Evolutionary conservation across 2,797 vertebrate genomes (phyloP), one percentile per base, ranked within the genome.

Genomic region (Anguilla pacifica): DNA sequence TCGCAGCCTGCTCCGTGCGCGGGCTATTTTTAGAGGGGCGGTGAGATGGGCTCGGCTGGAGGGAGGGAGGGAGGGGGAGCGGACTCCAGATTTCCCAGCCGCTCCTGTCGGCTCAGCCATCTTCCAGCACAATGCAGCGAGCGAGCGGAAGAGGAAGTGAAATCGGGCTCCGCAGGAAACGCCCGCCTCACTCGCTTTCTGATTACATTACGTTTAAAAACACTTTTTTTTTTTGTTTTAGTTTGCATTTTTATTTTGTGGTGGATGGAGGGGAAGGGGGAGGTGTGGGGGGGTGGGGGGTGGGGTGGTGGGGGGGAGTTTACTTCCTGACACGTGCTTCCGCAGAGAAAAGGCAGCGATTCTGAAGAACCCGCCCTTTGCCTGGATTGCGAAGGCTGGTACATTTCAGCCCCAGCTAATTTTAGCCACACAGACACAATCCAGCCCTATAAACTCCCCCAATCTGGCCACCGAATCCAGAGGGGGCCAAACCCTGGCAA

Each of bases 31-130:
- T 96, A 96, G 95, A 93, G 89, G 93, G 93, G 91, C 92, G 92
- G 94, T 93, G 94, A 35, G 94, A 93, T 94, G 93, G 92, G 93
- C 92, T 92, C 91, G 81, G 91, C 92, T 51, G 91, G 93, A 93
- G 93, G 88, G 84, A 39, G 77, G 83, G 91, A 88, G 92, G 91
- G 93, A 93, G 93, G 88, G 77, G 77, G 92, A 92, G 92, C 93
- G 94, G 94, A 95, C 94, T 95, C 94, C 93, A 95, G 94, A 95
- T 96, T 96, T 96, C 95, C 94, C 93, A 95, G 93, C 93, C 91
- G 94, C 93, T 93, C 95, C 93, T 93, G 95, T 95, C 95, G 91
- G 93, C 91, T 90, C 92, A 88, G 90, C 95, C 93, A 95, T 96
- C 95, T 95, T 92, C 35, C 15, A 93, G 92, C 93, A 91, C 93